A percentile compares a stretch with the other conserved stretches of the same genome.
Evolutionary conservation across 1,140 invertebrate genomes (phyloP).

Genomic region (Telenomus remus): DNA sequence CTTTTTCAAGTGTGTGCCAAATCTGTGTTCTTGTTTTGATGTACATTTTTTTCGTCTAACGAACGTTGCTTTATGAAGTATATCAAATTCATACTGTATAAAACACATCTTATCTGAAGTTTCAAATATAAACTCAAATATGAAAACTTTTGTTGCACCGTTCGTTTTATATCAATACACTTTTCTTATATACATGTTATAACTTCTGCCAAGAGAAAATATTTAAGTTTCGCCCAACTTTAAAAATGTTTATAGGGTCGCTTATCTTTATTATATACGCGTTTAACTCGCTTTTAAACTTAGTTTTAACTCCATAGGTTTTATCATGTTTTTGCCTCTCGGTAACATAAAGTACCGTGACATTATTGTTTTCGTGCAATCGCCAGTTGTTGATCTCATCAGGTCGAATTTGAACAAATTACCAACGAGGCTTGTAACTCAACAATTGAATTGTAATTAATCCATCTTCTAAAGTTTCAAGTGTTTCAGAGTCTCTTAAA

Average conservation of each 20-base stretch:
- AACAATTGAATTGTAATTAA: slow-evolving; percentile 35
- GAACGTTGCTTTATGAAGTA: neutral
- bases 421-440: slow-evolving; percentile 1
- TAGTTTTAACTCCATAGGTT: slow-evolving; percentile 29
- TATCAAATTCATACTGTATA: slow-evolving; percentile 4
- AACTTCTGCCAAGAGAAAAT: slow-evolving; percentile 34
- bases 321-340: slow-evolving; percentile 24
- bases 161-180: slow-evolving; percentile 45
- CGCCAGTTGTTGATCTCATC: slow-evolving; percentile 6
- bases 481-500: slow-evolving; percentile 22
- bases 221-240: slow-evolving; percentile 39
- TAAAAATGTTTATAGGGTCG: slow-evolving; percentile 43
- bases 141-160: slow-evolving; percentile 33
- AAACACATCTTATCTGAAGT: slow-evolving; percentile 25
- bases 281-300: slow-evolving; percentile 48
- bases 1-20: neutral
- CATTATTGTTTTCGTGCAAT: slow-evolving; percentile 4
- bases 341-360: slow-evolving; percentile 12
- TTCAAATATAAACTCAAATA: slow-evolving; percentile 17
- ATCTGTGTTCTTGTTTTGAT: neutral
- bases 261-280: slow-evolving; percentile 51
- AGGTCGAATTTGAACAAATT: neutral
- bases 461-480: slow-evolving; percentile 11
- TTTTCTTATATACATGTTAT: slow-evolving; percentile 23
- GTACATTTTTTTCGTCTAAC: neutral